Percentiles rank a stretch among this genome's conserved stretches.
Evolutionary conservation across 2,797 vertebrate genomes (phyloP).

Genomic region (Sus cebifrons): DNA sequence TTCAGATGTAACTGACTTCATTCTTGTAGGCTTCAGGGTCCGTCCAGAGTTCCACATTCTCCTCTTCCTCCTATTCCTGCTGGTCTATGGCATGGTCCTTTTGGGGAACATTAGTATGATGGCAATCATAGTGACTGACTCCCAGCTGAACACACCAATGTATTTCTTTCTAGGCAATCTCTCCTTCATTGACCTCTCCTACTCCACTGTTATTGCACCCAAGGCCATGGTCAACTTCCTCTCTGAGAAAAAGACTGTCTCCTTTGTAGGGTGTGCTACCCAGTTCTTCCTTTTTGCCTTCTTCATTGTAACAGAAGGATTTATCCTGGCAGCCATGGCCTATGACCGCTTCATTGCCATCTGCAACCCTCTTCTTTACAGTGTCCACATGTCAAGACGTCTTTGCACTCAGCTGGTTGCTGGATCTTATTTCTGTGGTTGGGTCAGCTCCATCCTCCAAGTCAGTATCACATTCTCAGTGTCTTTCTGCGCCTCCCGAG

Average conservation of each 20-base stretch:
- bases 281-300: constrained; percentile 48
- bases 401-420: constrained; percentile 50
- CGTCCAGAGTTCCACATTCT: background rate
- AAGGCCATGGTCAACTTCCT: constrained; percentile 55
- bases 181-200: constrained; percentile 72
- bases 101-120: constrained; percentile 64
- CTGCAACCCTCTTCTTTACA: constrained; percentile 72
- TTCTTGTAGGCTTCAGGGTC: constrained; percentile 66
- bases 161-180: constrained; percentile 71
- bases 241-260: constrained; percentile 53
- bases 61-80: constrained; percentile 57
- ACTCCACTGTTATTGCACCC: constrained; percentile 7
- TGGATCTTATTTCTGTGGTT: constrained; percentile 64
- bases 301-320: constrained; percentile 57
- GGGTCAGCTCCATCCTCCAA: constrained; percentile 53
- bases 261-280: constrained; percentile 53
- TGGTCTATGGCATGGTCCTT: constrained; percentile 25
- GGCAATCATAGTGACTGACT: background rate
- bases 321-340: constrained; percentile 69
- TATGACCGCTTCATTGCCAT: constrained; percentile 74
- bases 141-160: constrained; percentile 62
- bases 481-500: constrained; percentile 22
- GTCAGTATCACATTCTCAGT: constrained; percentile 4
- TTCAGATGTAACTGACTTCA: constrained; percentile 69
- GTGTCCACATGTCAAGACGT: constrained; percentile 53